Conservation (phyloP, 2,888 invertebrate species). For the Temnothorax unifasciatus region DNA sequence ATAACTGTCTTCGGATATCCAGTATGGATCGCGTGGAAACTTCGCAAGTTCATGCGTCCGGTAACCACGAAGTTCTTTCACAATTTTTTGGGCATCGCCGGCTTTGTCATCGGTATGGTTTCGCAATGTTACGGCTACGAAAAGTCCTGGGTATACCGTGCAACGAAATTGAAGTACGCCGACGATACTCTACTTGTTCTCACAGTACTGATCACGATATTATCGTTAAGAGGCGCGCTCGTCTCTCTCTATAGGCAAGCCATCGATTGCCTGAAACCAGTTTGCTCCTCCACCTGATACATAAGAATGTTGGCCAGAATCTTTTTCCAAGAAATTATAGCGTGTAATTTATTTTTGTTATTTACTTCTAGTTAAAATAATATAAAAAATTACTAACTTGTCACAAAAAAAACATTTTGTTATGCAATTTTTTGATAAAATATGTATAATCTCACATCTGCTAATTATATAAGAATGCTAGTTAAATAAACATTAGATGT, state of each 20-base stretch:
- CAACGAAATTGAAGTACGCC: constrained; percentile 41
- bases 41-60: constrained; percentile 87
- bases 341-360: background rate
- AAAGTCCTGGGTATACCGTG: constrained; percentile 69
- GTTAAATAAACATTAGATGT: background rate
- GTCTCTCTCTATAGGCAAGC: constrained; percentile 68
- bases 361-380: background rate
- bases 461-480: background rate
- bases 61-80: constrained; percentile 87
- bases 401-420: too few species aligned
- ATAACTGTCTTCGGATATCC: constrained; percentile 87
- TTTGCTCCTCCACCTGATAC: constrained; percentile 2
- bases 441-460: background rate
- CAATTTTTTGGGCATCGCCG: constrained; percentile 87
- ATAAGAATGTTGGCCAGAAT: background rate
- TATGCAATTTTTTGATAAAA: background rate
- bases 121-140: constrained; percentile 80
- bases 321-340: background rate
- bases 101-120: constrained; percentile 87
- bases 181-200: constrained; percentile 62
- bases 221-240: constrained; percentile 75
- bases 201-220: constrained; percentile 69
- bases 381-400: constrained; percentile 4
- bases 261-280: background rate
- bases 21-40: constrained; percentile 87